phyloP scores from a whole-genome alignment of 2,888 invertebrate species.

The Auanema sp. region DNA sequence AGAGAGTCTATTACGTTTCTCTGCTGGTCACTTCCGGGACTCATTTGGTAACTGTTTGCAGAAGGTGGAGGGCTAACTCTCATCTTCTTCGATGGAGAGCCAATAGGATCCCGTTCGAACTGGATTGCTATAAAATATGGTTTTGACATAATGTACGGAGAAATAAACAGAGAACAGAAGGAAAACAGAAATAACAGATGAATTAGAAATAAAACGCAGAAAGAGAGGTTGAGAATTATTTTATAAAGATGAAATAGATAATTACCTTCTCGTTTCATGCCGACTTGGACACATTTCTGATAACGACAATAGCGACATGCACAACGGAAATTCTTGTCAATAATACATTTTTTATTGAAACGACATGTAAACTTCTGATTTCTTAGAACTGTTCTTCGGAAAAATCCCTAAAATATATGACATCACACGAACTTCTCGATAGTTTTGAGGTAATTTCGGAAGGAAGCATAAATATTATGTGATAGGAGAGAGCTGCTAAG shows the following conservation, averaged over 20 bases:
- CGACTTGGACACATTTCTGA: slow-evolving; percentile 61
- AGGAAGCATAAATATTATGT: too few species aligned
- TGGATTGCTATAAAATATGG: slow-evolving; percentile 54
- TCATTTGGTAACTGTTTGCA: slow-evolving; percentile 7
- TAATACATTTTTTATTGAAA: slow-evolving; percentile 63
- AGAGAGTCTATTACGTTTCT: slow-evolving; percentile 50
- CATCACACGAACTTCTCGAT: not conserved
- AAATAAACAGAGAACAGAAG: not conserved
- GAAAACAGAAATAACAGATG: not conserved
- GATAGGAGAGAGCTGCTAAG: too few species aligned
- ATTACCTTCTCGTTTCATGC: slow-evolving; percentile 61
- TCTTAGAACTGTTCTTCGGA: slow-evolving; percentile 63
- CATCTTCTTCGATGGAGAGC: slow-evolving; percentile 53
- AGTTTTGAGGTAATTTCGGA: too few species aligned
- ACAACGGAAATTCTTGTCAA: slow-evolving; percentile 64
- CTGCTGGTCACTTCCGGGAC: slow-evolving; percentile 11
- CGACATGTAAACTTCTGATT: slow-evolving; percentile 63
- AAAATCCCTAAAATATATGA: slow-evolving; percentile 60
- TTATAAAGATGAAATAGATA: not conserved
- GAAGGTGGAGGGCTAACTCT: slow-evolving; percentile 30
- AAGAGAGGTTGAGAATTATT: not conserved
- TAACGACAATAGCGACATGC: slow-evolving; percentile 62
- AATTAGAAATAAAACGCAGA: not conserved
- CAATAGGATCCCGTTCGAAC: slow-evolving; percentile 62
- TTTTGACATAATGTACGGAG: not conserved